phyloP scores from a whole-genome alignment of 2,113 vertebrate genomes.

The Calidris pygmaea region DNA sequence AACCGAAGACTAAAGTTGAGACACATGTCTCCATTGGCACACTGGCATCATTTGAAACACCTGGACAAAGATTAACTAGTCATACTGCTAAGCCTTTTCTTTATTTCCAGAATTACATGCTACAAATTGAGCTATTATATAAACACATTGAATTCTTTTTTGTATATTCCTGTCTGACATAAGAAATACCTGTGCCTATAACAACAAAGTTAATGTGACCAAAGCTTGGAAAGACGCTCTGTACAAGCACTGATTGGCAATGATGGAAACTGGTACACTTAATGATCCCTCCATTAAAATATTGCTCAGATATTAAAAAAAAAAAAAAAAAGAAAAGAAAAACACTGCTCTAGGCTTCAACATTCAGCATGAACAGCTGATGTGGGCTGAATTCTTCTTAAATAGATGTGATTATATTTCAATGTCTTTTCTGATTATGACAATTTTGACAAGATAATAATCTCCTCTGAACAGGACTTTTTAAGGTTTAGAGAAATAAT shows the following conservation, averaged over 20 bases:
- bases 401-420: background rate
- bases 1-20: background rate
- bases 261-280: background rate
- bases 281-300: no score
- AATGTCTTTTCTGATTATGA: background rate
- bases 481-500: slow-evolving; percentile 2
- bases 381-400: slow-evolving; percentile 9
- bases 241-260: background rate
- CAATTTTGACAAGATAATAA: slow-evolving; percentile 18
- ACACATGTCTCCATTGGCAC: background rate
- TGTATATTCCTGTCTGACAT: background rate
- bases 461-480: background rate
- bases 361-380: background rate
- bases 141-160: background rate
- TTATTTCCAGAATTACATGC: background rate
- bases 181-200: background rate
- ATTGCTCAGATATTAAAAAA: background rate
- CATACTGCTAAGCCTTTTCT: background rate
- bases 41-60: background rate
- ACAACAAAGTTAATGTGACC: background rate
- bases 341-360: background rate
- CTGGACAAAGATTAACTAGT: background rate
- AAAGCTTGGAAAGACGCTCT: background rate
- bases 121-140: background rate
- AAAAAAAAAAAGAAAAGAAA: background rate